These are phyloP conservation scores for Amorpha juglandis DNA, from an alignment of 2,888 invertebrate species.

Conservation along the genomic window DNA sequence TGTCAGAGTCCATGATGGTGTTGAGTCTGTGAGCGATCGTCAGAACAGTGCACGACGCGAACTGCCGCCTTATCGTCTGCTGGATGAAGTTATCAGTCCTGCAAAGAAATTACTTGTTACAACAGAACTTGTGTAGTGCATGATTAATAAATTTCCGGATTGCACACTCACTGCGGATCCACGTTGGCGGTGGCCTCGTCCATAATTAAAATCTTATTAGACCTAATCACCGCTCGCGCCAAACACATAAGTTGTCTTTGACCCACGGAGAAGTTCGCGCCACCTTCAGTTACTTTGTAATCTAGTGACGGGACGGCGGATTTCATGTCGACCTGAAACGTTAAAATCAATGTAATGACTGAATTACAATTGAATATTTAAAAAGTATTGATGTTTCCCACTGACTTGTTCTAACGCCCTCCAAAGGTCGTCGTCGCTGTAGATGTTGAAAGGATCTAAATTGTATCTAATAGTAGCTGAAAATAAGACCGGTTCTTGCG, in stretches of 20 bases:
- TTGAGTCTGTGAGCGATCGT: slow-evolving; percentile 96
- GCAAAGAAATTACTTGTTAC: slow-evolving; percentile 29
- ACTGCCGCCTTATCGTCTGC: slow-evolving; percentile 90
- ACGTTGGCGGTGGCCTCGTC: slow-evolving; percentile 98
- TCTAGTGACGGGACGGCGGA: slow-evolving; percentile 87
- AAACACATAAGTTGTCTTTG: slow-evolving; percentile 95
- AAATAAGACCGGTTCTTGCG: slow-evolving; percentile 94
- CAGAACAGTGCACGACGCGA: slow-evolving; percentile 91
- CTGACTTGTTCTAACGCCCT: slow-evolving; percentile 87
- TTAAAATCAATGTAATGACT: not conserved
- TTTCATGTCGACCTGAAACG: slow-evolving; percentile 89
- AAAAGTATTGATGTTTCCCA: slow-evolving; percentile 31
- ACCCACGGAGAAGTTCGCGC: slow-evolving; percentile 93
- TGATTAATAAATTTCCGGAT: slow-evolving; percentile 2
- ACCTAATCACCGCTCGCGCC: slow-evolving; percentile 93
- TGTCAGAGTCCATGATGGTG: slow-evolving; percentile 95
- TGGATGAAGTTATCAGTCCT: slow-evolving; percentile 93
- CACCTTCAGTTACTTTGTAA: slow-evolving; percentile 89
- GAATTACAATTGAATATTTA: not conserved
- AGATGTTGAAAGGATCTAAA: slow-evolving; percentile 89
- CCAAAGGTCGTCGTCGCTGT: slow-evolving; percentile 88
- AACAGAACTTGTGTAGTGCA: slow-evolving; percentile 16
- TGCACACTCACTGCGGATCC: slow-evolving; percentile 87
- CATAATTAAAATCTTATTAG: slow-evolving; percentile 93
- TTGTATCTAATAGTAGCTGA: slow-evolving; percentile 87